phyloP scores from a whole-genome alignment of 2,888 invertebrate genomes.

The Noctua janthe region DNA sequence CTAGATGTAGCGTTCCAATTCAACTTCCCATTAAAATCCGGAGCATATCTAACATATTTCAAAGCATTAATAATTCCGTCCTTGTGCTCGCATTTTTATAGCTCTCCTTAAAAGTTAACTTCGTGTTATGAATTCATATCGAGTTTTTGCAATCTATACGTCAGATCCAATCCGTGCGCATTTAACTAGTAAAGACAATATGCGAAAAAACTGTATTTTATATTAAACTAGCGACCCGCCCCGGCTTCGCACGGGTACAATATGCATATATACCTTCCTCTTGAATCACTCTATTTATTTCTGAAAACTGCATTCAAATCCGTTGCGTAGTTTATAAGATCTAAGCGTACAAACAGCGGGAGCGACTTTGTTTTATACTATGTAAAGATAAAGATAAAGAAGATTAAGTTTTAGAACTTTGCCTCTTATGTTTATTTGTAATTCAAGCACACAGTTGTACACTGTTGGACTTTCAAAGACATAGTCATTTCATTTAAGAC shows the following conservation, averaged over 20 bases:
- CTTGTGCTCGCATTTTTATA: slow-evolving; percentile 53
- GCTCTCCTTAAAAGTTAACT: slow-evolving; percentile 48
- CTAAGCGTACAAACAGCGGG: too few species aligned
- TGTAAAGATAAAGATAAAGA: too few species aligned
- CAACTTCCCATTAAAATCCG: slow-evolving; percentile 31
- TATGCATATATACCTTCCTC: too few species aligned
- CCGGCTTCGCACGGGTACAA: too few species aligned
- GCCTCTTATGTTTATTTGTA: background rate
- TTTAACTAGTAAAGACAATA: background rate
- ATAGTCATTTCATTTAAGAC: background rate
- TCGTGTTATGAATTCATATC: slow-evolving; percentile 59
- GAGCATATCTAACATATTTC: slow-evolving; percentile 24
- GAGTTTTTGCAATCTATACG: slow-evolving; percentile 35
- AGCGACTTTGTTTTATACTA: too few species aligned
- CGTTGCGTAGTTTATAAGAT: too few species aligned
- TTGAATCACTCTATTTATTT: too few species aligned
- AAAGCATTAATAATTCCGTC: slow-evolving; percentile 39
- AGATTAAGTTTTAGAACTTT: background rate
- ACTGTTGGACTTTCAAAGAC: background rate
- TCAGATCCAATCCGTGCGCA: background rate
- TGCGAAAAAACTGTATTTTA: background rate
- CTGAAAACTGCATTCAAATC: too few species aligned
- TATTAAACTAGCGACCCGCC: too few species aligned
- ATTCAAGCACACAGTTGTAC: background rate
- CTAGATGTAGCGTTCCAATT: background rate